Evolutionary conservation across 2,797 vertebrate species (phyloP).

Genomic region (Tokudaia tokunoshimensis): DNA sequence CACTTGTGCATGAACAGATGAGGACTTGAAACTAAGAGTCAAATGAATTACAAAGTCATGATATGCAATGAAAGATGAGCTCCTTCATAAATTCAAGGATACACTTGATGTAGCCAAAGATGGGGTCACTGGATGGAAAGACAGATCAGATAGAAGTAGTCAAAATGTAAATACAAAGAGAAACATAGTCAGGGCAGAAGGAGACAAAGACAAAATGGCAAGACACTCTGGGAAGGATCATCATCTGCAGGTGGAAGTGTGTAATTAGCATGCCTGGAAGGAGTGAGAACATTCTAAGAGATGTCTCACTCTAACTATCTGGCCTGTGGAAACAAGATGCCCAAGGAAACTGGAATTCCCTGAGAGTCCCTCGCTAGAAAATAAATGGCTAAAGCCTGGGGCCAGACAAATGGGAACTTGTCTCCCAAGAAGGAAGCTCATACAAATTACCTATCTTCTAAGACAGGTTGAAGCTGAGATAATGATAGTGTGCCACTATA

Average conservation of each 20-base stretch:
- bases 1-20: neutral
- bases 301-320: neutral
- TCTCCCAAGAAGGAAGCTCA: neutral
- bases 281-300: neutral
- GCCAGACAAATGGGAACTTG: neutral
- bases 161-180: neutral
- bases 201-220: neutral
- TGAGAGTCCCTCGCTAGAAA: neutral
- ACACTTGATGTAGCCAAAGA: neutral
- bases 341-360: neutral
- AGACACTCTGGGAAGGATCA: neutral
- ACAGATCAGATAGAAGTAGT: neutral
- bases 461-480: neutral
- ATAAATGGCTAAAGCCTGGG: neutral
- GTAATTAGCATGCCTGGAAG: neutral
- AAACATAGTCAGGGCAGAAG: neutral
- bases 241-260: neutral
- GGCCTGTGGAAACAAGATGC: neutral
- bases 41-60: neutral
- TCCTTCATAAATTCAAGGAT: neutral
- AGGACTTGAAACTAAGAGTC: neutral
- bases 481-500: neutral
- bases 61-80: neutral
- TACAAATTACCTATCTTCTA: neutral
- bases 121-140: neutral